Evolutionary conservation across 2,797 vertebrate species (phyloP).

Genomic region (Pangasius sanitwongsei): DNA sequence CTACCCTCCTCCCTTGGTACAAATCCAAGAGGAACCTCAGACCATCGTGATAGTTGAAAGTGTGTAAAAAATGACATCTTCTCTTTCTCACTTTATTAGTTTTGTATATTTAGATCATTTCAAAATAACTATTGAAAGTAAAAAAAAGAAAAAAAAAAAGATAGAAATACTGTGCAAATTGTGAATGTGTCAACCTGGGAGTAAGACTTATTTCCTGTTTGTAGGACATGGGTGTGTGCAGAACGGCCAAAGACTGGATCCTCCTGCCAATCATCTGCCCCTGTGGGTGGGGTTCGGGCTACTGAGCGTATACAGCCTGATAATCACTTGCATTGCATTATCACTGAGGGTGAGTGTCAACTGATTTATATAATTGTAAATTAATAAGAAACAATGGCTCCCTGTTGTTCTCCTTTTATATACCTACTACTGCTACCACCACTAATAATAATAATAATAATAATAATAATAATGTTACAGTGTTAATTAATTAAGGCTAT

Average conservation of each 20-base stretch:
- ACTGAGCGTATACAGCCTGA: conserved; percentile 53
- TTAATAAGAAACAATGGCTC: neutral
- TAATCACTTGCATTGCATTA: conserved; percentile 47
- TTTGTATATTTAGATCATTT: neutral
- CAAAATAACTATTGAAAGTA: neutral
- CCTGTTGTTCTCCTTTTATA: neutral
- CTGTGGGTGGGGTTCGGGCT: conserved; percentile 30
- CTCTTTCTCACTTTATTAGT: neutral
- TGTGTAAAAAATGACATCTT: conserved; percentile 42
- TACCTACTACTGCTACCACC: too few species aligned
- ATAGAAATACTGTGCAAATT: neutral
- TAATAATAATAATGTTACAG: neutral
- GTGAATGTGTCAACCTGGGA: neutral
- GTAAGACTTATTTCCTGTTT: neutral
- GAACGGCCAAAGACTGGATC: accelerated
- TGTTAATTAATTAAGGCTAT: neutral
- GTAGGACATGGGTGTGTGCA: neutral
- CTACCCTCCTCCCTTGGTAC: conserved; percentile 61
- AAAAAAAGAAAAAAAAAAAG: neutral
- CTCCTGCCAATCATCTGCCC: neutral
- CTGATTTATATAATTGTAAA: neutral
- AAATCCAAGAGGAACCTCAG: accelerated
- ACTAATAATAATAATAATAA: neutral
- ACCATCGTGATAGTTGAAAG: conserved; percentile 59
- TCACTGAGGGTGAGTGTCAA: conserved; percentile 60